Evolutionary conservation across 1,140 invertebrate species (phyloP), one percentile per base, ranked within the genome.

Genomic region (Drosophila nannoptera): DNA sequence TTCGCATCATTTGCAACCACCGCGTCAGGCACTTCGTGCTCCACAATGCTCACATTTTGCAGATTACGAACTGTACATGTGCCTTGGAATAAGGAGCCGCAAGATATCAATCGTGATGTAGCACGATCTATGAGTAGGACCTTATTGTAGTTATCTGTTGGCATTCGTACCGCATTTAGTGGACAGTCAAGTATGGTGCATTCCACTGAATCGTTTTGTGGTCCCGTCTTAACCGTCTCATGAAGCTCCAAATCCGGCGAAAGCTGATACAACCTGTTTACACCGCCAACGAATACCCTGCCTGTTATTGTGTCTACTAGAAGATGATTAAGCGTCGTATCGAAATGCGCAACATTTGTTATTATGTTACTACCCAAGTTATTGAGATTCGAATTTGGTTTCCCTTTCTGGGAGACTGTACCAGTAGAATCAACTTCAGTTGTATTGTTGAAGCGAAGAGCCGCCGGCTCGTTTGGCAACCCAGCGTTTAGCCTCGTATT

Each of bases 1-100:
- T 96, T 33, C 93, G 84, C 95, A 91, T 98, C 98, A 89, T 99
- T 99, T 0, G 98, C 97, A 5, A 98, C 97, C 4, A 99, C 96
- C 4, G 97, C 94, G 88, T 97, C 96, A 49, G 93, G 93, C 2
- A 96, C 93, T 78, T 94, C 94, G 69, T 94, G 92, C 43, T 93
- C 92, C 36, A 94, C 93, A 86, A 95, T 93, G 22, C 95, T 94
- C 69, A 99, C 97, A 91, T 98, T 97, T 87, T 96, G 93, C 53
- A 98, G 90, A 89, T 95, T 94, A 32, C 96, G 92, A 38, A 98
- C 96, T 2, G 94, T 94, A 90, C 98, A 99, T 72, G 95, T 93
- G 8, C 98, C 98, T 90, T 96, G 95, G 73, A 96, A 96, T 33
- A 99, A 90, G 72, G 95, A 97, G 8, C 97, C 97, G 90, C 98